Evolutionary conservation across 1,140 invertebrate genomes (phyloP), one percentile per base, ranked within the genome.

Genomic region (Drosophila funebris): DNA sequence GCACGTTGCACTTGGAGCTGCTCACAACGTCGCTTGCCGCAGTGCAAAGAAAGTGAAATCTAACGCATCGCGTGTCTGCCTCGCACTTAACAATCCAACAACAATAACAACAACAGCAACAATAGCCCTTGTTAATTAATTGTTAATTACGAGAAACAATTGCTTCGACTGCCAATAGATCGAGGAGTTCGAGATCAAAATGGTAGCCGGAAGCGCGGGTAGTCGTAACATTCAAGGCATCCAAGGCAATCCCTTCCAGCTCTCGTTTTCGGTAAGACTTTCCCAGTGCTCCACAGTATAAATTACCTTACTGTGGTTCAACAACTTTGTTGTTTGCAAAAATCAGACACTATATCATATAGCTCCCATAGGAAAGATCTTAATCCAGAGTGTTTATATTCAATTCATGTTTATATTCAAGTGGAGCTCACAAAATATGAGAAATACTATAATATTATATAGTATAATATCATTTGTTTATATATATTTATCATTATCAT

Each of bases 231-330:
- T 79, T 14, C 79, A 16, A 8, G 24, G 33, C 33, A 33, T 16
- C 9, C 56, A 77, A 66, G 24, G 44, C 43, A 73, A 80, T 69
- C 71, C 76, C 36, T 90, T 90, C n/a, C 78, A 90, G 71, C 77
- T 90, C 43, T 90, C 88, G 43, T 90, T 90, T 78, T 31, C 88
- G 88, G 88, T 90, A 90, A 90, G 87, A 70, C 16, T 36, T 36
- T 4, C 9, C 3, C 11, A 8, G 14, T 8, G n/a, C 16, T 41
- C 14, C 13, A 16, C 4, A 27, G 24, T 4, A n/a, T n/a, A n/a
- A n/a, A n/a, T n/a, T n/a, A n/a, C n/a, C n/a, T n/a, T n/a, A n/a
- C n/a, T n/a, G n/a, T n/a, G n/a, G n/a, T n/a, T n/a, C n/a, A n/a
- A n/a, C n/a, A n/a, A n/a, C n/a, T n/a, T n/a, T n/a, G n/a, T n/a